These are phyloP conservation scores for Limonius californicus DNA, from an alignment of 1,140 invertebrate species.

Conservation along the genomic window DNA sequence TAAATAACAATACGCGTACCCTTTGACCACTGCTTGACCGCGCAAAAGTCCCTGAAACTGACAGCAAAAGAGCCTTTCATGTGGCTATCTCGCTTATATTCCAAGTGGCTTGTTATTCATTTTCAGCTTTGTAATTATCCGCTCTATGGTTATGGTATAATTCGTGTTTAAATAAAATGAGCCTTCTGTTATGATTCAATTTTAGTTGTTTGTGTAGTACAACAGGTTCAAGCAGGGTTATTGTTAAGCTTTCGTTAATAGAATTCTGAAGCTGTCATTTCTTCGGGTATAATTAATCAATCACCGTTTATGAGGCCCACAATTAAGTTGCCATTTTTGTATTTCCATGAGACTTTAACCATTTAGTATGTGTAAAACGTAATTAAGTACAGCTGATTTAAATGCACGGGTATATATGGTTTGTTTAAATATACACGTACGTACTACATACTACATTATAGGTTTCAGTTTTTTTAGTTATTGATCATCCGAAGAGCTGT, in stretches of 20 bases:
- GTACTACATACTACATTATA: not conserved
- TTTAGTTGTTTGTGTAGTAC: slow-evolving; percentile 16
- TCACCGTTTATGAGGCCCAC: slow-evolving; percentile 22
- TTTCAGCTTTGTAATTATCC: slow-evolving; percentile 10
- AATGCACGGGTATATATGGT: not conserved
- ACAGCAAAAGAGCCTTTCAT: slow-evolving; percentile 14
- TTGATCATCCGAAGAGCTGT: not conserved
- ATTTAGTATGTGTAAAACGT: slow-evolving; percentile 20
- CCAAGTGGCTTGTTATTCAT: slow-evolving; percentile 9
- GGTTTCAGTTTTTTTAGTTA: not conserved
- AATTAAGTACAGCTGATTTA: slow-evolving; percentile 23
- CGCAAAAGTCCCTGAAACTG: slow-evolving; percentile 15
- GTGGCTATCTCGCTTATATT: slow-evolving; percentile 3
- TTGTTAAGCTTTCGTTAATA: slow-evolving; percentile 1
- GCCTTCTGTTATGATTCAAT: slow-evolving; percentile 11
- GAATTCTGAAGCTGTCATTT: slow-evolving; percentile 25
- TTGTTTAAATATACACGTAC: not conserved
- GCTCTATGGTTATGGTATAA: slow-evolving; percentile 5
- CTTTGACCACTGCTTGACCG: slow-evolving; percentile 21
- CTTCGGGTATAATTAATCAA: slow-evolving; percentile 29
- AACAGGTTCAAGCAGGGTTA: not conserved
- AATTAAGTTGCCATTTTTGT: slow-evolving; percentile 28
- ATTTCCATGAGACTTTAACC: slow-evolving; percentile 14
- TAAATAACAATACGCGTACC: slow-evolving; percentile 25
- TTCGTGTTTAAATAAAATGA: slow-evolving; percentile 7